Evolutionary conservation across 2,113 vertebrate genomes (phyloP), one percentile per base, ranked within the genome.

Genomic region (Malurus cyaneus): DNA sequence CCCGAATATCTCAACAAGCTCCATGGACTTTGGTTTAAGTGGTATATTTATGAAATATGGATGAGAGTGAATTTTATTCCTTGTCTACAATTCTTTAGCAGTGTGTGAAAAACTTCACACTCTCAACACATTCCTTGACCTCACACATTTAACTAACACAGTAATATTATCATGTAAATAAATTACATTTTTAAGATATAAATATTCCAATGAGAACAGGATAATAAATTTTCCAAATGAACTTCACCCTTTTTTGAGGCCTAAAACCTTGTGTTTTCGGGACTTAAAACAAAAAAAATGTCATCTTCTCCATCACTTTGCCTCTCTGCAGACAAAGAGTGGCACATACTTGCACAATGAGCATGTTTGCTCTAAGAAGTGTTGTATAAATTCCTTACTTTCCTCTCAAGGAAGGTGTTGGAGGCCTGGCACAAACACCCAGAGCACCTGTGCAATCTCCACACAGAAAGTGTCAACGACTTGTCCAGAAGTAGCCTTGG

Each of bases 331-430:
- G 54, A 24, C 77, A 42, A 69, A 65, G 16, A 12, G 13, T 11
- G 6, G 10, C 25, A 73, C 6, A 21, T 20, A 41, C 4, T n/a
- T 39, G 24, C 32, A 41, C 15, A 31, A 8, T 0, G 0, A n/a
- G 34, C 7, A 31, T 24, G 25, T 28, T 85, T 67, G 19, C 39
- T 71, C 14, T 12, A 2, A 42, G 21, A 56, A 34, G 4, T 53
- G 34, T 44, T 65, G 21, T 9, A 56, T 7, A 69, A 91, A 28
- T 59, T 72, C n/a, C 32, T 72, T 66, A 19, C 17, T 72, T 83
- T 47, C 34, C 11, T 59, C 53, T 69, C 77, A 41, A 39, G 54
- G 34, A 77, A 77, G 15, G 16, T 67, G 23, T 36, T 56, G 24
- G 67, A 87, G 42, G 47, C 12, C 49, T 0, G 2, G 50, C 41